Conservation (phyloP, 2,888 invertebrate species). For the Caenorhabditis sp. region DNA sequence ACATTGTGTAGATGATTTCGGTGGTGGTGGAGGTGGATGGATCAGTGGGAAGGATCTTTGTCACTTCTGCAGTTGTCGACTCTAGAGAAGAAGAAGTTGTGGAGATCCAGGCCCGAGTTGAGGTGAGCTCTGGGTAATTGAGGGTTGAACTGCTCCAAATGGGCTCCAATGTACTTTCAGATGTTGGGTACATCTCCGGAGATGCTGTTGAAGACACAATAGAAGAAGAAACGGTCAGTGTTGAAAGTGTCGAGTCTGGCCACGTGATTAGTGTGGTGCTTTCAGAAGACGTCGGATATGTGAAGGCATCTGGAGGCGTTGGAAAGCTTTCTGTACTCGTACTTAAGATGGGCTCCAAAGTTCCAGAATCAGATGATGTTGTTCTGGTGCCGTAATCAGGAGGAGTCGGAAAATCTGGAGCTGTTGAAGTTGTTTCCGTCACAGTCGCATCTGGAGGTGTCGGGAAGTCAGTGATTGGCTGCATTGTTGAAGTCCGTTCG, state of each 20-base stretch:
- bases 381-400: not conserved
- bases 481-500: not conserved
- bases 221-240: not conserved
- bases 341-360: too few relatives aligned
- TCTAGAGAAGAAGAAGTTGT: too few relatives aligned
- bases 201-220: not conserved
- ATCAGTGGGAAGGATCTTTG: slow-evolving; percentile 39
- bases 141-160: too few relatives aligned
- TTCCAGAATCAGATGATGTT: not conserved
- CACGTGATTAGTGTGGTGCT: not conserved
- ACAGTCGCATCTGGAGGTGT: not conserved
- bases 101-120: slow-evolving; percentile 2
- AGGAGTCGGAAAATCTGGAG: not conserved
- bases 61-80: slow-evolving; percentile 23
- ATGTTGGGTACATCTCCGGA: too few relatives aligned
- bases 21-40: slow-evolving; percentile 30
- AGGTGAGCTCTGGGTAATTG: too few relatives aligned
- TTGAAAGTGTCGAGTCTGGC: not conserved
- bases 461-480: not conserved
- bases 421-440: too few relatives aligned
- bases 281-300: slow-evolving; percentile 19
- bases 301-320: not conserved
- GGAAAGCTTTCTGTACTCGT: too few relatives aligned
- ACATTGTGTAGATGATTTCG: slow-evolving; percentile 25
- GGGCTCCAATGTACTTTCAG: not conserved